phyloP scores from a whole-genome alignment of 2,797 vertebrate genomes.

The Xiphorhynchus erythropygius region DNA sequence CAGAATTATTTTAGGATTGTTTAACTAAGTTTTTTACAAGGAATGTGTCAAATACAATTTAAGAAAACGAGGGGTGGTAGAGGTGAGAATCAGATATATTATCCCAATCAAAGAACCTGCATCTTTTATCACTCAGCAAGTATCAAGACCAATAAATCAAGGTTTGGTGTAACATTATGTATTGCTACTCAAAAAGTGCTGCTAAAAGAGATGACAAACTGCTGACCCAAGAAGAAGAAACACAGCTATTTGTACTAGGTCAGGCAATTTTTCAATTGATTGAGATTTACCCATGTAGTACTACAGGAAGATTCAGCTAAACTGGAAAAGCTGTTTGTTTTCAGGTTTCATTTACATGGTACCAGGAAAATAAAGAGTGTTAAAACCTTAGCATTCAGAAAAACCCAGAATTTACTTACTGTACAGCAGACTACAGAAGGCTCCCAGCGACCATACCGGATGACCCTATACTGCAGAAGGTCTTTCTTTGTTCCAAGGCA shows the following conservation, averaged over 20 bases:
- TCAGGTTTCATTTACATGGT: not conserved
- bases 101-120: not conserved
- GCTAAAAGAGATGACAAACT: not conserved
- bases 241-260: not conserved
- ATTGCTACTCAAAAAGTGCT: not conserved
- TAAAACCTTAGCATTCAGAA: not conserved
- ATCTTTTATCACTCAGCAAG: not conserved
- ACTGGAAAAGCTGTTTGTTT: not conserved
- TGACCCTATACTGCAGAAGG: not conserved
- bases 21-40: not conserved
- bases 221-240: not conserved
- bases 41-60: not conserved
- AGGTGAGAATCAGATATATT: not conserved
- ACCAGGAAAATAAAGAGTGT: not conserved
- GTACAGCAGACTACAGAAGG: not conserved
- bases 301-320: not conserved
- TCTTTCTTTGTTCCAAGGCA: not conserved
- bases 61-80: not conserved
- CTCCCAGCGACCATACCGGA: rapidly evolving
- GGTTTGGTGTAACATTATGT: not conserved
- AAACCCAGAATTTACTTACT: not conserved
- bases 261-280: not conserved
- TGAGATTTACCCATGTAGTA: not conserved
- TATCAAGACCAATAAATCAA: not conserved
- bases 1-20: not conserved